phyloP scores from a whole-genome alignment of 2,113 vertebrate species.

The Etheostoma spectabile region DNA sequence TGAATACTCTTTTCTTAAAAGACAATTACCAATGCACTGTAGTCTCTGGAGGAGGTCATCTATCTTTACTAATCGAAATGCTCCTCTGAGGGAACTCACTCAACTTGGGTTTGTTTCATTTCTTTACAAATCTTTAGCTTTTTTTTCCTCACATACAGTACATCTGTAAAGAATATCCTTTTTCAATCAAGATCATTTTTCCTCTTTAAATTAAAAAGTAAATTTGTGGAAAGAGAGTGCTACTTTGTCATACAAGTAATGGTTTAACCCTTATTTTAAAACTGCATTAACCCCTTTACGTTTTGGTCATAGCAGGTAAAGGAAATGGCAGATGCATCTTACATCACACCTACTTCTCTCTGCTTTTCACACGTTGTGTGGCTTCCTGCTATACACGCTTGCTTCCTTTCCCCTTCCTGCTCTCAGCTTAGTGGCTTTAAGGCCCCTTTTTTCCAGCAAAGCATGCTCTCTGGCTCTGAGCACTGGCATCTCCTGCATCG shows the following conservation, averaged over 20 bases:
- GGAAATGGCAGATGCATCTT: conserved; percentile 32
- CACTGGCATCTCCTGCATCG: conserved; percentile 75
- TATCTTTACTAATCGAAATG: conserved; percentile 19
- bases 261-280: conserved; percentile 31
- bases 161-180: not conserved
- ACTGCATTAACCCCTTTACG: conserved; percentile 28
- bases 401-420: conserved; percentile 55
- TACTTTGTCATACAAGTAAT: not conserved
- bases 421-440: conserved; percentile 69
- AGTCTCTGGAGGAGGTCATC: conserved; percentile 20
- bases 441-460: conserved; percentile 54
- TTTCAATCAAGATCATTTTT: too few relatives aligned
- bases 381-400: conserved; percentile 50
- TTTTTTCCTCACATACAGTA: not conserved
- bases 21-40: not conserved
- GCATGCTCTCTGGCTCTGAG: conserved; percentile 73
- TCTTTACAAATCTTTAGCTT: not conserved
- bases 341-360: conserved; percentile 27
- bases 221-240: not conserved
- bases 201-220: not conserved
- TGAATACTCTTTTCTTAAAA: conserved; percentile 20
- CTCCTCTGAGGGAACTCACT: not conserved
- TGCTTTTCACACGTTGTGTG: conserved; percentile 33
- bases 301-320: not conserved
- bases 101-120: conserved; percentile 4